Conservation (phyloP, 2,113 vertebrate species). For the Pteronura brasiliensis region DNA sequence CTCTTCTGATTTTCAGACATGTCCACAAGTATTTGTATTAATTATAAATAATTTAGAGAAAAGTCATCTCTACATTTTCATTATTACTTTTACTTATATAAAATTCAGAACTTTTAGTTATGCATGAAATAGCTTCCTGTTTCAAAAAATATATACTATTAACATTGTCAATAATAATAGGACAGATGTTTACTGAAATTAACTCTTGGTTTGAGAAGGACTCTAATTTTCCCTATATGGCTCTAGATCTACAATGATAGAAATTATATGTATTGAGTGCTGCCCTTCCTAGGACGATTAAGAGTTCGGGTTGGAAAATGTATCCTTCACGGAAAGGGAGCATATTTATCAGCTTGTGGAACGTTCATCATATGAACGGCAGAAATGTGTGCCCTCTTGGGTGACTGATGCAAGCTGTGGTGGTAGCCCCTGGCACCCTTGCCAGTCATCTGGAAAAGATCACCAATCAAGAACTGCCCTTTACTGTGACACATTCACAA, state of each 20-base stretch:
- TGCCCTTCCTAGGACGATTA: not conserved
- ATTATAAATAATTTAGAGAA: too few relatives aligned
- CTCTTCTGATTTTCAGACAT: constrained; percentile 6
- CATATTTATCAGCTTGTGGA: not conserved
- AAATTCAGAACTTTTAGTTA: not conserved
- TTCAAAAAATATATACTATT: not conserved
- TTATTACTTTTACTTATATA: not conserved
- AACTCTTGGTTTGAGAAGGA: not conserved
- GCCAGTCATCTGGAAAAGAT: constrained; percentile 24
- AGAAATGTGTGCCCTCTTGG: not conserved
- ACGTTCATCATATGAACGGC: not conserved
- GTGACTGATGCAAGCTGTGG: not conserved
- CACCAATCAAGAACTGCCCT: not conserved
- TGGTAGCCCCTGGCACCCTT: not conserved
- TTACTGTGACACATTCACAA: not conserved
- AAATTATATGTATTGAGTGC: not conserved
- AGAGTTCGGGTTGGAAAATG: not conserved
- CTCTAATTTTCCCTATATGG: not conserved
- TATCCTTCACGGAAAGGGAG: not conserved
- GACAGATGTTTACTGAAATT: not conserved
- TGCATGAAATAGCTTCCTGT: not conserved
- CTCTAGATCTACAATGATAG: not conserved
- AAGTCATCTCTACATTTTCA: not conserved
- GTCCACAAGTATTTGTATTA: not conserved
- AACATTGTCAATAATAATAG: not conserved